These are phyloP conservation scores for Drosophila melanica DNA, from an alignment of 1,140 invertebrate species.

Conservation along the genomic window DNA sequence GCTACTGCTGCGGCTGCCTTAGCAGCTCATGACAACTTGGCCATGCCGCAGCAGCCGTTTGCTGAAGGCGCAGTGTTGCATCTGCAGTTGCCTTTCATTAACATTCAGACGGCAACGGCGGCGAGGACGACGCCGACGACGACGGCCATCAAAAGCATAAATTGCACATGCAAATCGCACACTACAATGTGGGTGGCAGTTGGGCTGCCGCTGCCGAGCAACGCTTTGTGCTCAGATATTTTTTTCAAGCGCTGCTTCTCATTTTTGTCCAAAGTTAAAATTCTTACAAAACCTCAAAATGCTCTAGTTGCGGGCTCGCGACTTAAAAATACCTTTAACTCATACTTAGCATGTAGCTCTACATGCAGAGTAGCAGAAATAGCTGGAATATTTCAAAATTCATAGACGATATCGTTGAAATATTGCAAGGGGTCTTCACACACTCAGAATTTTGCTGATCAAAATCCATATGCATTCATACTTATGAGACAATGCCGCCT, in stretches of 20 bases:
- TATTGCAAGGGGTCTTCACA: no score
- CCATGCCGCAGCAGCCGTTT: conserved; percentile 29
- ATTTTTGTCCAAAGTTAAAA: conserved; percentile 32
- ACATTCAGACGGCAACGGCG: conserved; percentile 49
- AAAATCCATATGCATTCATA: no score
- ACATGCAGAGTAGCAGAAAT: no score
- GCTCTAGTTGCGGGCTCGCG: background rate
- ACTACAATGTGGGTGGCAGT: conserved; percentile 30
- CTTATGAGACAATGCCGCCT: no score
- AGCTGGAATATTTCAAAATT: no score
- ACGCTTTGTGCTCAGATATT: conserved; percentile 25
- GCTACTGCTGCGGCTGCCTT: conserved; percentile 16
- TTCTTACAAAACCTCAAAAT: conserved; percentile 40
- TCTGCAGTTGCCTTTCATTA: conserved; percentile 76
- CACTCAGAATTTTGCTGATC: no score
- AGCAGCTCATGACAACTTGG: conserved; percentile 34
- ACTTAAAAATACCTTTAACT: background rate
- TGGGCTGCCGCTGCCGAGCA: conserved; percentile 4
- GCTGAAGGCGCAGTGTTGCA: conserved; percentile 41
- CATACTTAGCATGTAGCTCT: background rate
- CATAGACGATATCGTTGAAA: no score
- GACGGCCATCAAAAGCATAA: conserved; percentile 76
- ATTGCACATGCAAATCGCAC: conserved; percentile 77
- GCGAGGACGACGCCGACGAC: conserved; percentile 20
- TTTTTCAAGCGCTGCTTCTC: conserved; percentile 16